These are phyloP conservation scores for Rhagoletis pomonella DNA, from an alignment of 1,140 invertebrate species.

Conservation along the genomic window DNA sequence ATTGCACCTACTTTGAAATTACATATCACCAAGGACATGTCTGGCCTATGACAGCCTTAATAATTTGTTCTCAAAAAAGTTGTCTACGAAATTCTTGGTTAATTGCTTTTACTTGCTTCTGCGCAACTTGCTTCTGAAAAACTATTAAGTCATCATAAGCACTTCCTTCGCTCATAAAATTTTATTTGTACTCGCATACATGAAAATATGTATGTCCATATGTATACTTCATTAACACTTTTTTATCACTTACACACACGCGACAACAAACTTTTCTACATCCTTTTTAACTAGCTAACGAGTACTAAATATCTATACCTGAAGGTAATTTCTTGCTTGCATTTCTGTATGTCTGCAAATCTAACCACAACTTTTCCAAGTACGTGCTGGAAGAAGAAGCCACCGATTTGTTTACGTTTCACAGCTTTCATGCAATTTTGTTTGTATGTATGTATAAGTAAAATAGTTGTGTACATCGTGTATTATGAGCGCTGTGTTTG, in stretches of 20 bases:
- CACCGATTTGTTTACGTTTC: constrained; percentile 4
- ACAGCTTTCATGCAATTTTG: neutral
- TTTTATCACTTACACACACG: neutral
- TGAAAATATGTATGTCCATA: neutral
- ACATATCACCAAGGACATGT: neutral
- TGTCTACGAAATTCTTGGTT: constrained; percentile 5
- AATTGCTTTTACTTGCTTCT: constrained; percentile 21
- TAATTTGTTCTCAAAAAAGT: neutral
- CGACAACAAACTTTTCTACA: neutral
- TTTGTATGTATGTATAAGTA: neutral
- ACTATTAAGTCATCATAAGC: constrained; percentile 4
- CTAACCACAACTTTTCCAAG: constrained; percentile 14
- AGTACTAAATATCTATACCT: neutral
- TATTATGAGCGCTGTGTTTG: neutral
- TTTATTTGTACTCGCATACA: neutral
- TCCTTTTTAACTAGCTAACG: neutral
- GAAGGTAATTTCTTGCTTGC: neutral
- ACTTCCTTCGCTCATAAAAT: neutral
- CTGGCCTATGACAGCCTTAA: neutral
- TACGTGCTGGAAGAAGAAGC: constrained; percentile 14
- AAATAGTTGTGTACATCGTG: neutral
- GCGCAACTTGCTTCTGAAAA: neutral
- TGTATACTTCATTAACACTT: neutral
- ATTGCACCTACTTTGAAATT: neutral
- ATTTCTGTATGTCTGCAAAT: constrained; percentile 14